phyloP scores from a whole-genome alignment of 2,797 vertebrate genomes.

The Eidolon dupreanum region DNA sequence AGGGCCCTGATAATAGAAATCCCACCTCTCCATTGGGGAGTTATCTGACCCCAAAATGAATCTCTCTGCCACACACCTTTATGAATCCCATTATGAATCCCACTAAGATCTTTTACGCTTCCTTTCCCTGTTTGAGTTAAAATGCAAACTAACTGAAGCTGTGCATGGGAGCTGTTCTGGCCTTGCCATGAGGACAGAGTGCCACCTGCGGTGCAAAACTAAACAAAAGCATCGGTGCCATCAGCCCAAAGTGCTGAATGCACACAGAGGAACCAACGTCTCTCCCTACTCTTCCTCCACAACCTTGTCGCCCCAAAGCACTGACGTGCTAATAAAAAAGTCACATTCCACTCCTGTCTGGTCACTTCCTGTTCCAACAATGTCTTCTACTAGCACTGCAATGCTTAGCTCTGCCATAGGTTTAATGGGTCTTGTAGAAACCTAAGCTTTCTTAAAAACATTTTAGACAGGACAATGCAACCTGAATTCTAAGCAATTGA shows the following conservation, averaged over 20 bases:
- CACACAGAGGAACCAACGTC: accelerated
- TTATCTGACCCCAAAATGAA: neutral
- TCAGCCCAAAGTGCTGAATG: neutral
- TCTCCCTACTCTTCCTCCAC: neutral
- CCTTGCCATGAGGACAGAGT: neutral
- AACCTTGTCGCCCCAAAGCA: neutral
- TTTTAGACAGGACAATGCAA: neutral
- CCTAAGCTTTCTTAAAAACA: neutral
- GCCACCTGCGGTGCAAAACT: accelerated
- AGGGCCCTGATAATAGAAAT: too few relatives aligned
- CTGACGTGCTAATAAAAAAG: neutral
- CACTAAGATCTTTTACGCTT: neutral
- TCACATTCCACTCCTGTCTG: neutral
- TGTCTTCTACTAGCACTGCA: too few relatives aligned
- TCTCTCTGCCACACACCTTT: neutral
- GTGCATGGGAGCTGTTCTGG: neutral
- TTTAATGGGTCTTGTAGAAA: neutral
- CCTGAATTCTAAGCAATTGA: neutral
- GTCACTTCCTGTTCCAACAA: neutral
- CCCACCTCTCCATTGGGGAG: neutral
- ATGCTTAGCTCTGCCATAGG: neutral
- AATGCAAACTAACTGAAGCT: neutral
- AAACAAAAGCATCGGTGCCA: neutral
- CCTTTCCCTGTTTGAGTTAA: neutral
- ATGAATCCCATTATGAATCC: neutral